These are phyloP conservation scores for Centruroides vittatus DNA, from an alignment of 1,140 invertebrate genomes.

Conservation along the genomic window DNA sequence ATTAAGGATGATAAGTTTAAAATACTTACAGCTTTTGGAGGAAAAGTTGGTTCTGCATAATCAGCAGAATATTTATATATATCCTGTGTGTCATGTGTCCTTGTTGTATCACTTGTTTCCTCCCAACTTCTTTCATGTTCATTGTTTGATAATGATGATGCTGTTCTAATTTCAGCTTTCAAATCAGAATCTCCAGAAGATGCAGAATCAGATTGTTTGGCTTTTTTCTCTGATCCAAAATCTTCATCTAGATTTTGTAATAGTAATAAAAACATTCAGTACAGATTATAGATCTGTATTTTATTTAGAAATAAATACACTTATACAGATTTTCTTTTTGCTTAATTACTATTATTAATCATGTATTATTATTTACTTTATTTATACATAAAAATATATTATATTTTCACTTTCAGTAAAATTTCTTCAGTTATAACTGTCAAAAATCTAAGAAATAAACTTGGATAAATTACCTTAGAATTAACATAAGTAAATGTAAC, in stretches of 20 bases:
- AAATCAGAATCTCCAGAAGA: conserved; percentile 72
- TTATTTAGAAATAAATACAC: too few relatives aligned
- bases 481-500: too few relatives aligned
- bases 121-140: conserved; percentile 37
- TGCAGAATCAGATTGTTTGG: conserved; percentile 60
- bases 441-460: too few relatives aligned
- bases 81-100: conserved; percentile 29
- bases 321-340: too few relatives aligned
- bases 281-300: too few relatives aligned
- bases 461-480: too few relatives aligned
- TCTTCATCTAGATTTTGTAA: conserved; percentile 16
- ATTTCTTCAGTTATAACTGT: too few relatives aligned
- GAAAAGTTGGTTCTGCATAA: conserved; percentile 64
- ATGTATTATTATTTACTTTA: too few relatives aligned
- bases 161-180: conserved; percentile 71
- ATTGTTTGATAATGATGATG: conserved; percentile 58
- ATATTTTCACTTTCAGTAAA: too few relatives aligned
- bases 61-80: conserved; percentile 46
- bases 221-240: conserved; percentile 56
- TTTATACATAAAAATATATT: too few relatives aligned
- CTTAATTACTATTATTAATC: too few relatives aligned
- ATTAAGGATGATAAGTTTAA: too few relatives aligned
- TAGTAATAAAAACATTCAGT: conserved; percentile 7
- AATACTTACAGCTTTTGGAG: conserved; percentile 41
- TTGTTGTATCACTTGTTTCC: conserved; percentile 30